phyloP scores from a whole-genome alignment of 2,113 vertebrate species.

The Tyrannus savana region DNA sequence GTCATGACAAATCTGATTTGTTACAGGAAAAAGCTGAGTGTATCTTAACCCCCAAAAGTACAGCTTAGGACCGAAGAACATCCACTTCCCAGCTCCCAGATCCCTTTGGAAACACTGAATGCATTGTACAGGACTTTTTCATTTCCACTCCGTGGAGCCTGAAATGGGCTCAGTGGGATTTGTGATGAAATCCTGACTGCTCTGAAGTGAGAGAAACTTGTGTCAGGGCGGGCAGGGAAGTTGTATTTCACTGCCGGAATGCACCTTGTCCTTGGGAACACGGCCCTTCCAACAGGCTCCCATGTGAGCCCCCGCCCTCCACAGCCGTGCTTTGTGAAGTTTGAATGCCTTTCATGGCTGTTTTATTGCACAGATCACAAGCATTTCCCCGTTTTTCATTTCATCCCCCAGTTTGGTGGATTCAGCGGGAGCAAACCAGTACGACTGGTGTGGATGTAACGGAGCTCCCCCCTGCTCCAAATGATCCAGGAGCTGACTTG shows the following conservation, averaged over 20 bases:
- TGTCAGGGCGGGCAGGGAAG: background rate
- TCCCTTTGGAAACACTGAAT: background rate
- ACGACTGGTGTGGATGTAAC: background rate
- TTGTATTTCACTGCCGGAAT: background rate
- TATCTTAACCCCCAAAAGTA: background rate
- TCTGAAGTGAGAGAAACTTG: background rate
- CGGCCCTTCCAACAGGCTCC: background rate
- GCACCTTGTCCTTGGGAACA: background rate
- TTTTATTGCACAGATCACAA: background rate
- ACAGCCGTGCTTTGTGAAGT: background rate
- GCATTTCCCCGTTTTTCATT: background rate
- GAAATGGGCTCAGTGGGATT: background rate
- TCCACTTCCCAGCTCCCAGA: background rate
- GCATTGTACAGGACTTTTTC: background rate
- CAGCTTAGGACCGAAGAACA: background rate
- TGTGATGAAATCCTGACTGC: slow-evolving; percentile 9
- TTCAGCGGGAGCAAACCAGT: background rate
- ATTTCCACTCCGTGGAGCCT: background rate
- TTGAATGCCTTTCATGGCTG: background rate
- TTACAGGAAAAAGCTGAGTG: background rate
- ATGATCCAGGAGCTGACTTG: background rate
- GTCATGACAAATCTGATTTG: slow-evolving; percentile 29
- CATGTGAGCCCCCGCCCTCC: background rate
- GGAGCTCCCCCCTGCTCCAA: background rate
- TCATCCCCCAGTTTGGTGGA: background rate